Base-by-base conservation (phyloP, 2,888 invertebrate species). In the Pogonocherus hispidulus region DNA sequence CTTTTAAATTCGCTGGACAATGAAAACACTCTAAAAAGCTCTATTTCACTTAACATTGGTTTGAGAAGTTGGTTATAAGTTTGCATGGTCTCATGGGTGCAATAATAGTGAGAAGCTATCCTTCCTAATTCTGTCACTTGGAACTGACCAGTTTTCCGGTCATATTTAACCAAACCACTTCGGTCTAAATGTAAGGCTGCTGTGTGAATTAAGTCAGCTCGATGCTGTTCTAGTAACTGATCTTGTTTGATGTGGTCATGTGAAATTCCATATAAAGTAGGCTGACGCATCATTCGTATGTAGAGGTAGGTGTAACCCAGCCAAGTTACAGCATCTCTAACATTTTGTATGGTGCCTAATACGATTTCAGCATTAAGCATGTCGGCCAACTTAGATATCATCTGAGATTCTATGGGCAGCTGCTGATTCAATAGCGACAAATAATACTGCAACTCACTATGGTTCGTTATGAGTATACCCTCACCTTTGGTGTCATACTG, bases 361-460 rank as follows among this genome's bases (percentile, higher is more conserved):
- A 99, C 99, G 22, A 99, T 91, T 88, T 99, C 99, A 0, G 99
- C 99, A 86, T 99, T 99, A 37, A 99, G 87, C 92, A 98, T 96
- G 84, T 99, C 99, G 0, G 99, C 94, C 81, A 99, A 87, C 84
- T 96, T 97, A 62, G 93, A 89, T 19, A 99, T 90, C 80, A 99
- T 88, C 87, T 99, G 99, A 0, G 97, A 97, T 86, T 99, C 99
- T 62, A 99, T 97, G 0, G 99, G 99, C 73, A 99, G 87, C 83
- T 99, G 99, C 84, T 99, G 99, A 87, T 99, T 99, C 74, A 99
- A 89, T 14, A 99, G 88, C 0, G 98, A 99, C 19, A 99, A 87
- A 86, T 99, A 99, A 86, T 98, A 99, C 80, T 99, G 98, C 6
- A 99, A 90, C 86, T 99, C 99, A 71, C 96, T 96, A 87, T 99